Base-by-base conservation (phyloP, 2,113 vertebrate species). In the Rhodinocichla rosea region DNA sequence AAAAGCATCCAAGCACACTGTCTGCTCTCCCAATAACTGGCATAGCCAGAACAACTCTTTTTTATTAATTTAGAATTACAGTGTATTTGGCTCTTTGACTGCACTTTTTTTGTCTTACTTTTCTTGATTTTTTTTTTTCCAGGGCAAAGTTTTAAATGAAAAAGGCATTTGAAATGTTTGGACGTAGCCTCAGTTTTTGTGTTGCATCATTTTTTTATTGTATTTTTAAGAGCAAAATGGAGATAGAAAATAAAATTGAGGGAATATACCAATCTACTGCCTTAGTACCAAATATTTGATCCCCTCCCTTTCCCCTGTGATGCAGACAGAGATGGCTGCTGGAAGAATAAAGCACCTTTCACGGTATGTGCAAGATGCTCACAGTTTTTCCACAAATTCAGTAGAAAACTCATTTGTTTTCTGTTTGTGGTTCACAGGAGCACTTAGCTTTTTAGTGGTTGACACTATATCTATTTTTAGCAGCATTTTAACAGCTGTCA, bases 401-500 rank as follows among this genome's bases (percentile, higher is more conserved):
- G 79, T 92, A 80, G 82, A 90, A 96, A 96, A 75, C 94, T 95
- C 88, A 74, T 96, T 95, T 96, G 82, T 97, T 97, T 97, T 97
- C 96, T 93, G 44, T 87, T 94, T 96, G 92, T 90, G 95, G 96
- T 94, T 97, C 95, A 91, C 82, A 95, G 89, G 95, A 97, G 95
- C 96, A 90, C 87, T 96, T 94, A 73, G 92, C 93, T 97, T 97
- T 98, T 97, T 97, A 96, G 94, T 97, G 95, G 95, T 92, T 95
- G 95, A 90, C 63, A 86, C 93, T 68, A 6, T 47, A 71, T 94
- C 59, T 98, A 98, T 97, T 98, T 98, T 98, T 98, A 98, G 97
- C 82, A 96, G 92, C 92, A 97, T 98, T 98, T 98, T 97, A 98
- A 97, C 96, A 98, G 97, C 97, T 98, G 96, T 97, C 97, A 97